Base-by-base conservation (phyloP, 2,113 vertebrate species). In the Muntiacus reevesi region DNA sequence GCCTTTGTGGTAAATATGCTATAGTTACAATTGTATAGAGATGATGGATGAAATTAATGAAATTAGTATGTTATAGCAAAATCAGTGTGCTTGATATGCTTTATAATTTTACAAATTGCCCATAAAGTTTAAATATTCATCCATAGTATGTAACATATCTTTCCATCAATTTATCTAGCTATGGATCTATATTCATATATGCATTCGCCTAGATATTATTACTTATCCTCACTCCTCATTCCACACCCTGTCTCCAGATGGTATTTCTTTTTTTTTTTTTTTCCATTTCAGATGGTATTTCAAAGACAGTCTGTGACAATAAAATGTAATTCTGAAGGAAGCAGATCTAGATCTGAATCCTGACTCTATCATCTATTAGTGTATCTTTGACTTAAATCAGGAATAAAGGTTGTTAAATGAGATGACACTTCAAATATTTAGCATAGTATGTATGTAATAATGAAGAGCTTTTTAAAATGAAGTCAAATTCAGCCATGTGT, bases 401-500 rank as follows among this genome's bases (percentile, higher is more conserved):
- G 28, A 87, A 40, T 74, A 91, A 43, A 59, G 13, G 13, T 79
- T 62, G 33, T 54, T 74, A 79, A 91, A 74, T 54, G 45, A 90
- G 86, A 19, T 27, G 87, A 40, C 19, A 52, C n/a, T n/a, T 91
- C 89, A 96, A 89, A 59, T 90, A 95, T 16, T 96, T 94, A 87
- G 43, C 36, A n/a, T 8, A 54, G 50, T 54, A 82, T 76, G 30
- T 50, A 89, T 79, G 30, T n/a, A 83, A 87, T 82, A 87, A 78
- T 30, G 54, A 60, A 33, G 64, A 33, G 57, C 79, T 81, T 81
- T 14, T 8, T 2, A 6, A 55, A 94, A 87, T 87, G 28, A 90
- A 55, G 57, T 79, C 13, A 19, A 95, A 96, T 79, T 95, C 30
- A 84, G 64, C 57, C 76, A 40, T 67, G 16, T 64, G 13, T 62